Conservation (phyloP, 1,140 invertebrate species). For the Pteromalus puparum region DNA sequence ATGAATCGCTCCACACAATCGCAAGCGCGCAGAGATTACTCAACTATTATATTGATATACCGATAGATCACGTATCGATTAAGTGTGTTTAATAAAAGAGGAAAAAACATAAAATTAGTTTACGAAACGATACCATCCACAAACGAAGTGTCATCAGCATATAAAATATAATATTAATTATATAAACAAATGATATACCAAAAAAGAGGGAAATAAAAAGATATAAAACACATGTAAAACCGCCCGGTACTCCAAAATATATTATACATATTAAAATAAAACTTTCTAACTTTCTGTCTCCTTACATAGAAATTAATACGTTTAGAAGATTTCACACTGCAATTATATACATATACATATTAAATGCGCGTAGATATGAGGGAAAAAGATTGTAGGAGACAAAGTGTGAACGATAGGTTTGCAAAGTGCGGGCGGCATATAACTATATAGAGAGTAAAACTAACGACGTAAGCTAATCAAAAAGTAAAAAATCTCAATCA, state of each 20-base stretch:
- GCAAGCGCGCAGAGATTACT: slow-evolving; percentile 32
- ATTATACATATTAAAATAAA: slow-evolving; percentile 18
- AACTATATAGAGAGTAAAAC: neutral
- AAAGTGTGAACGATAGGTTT: neutral
- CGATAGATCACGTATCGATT: slow-evolving; percentile 18
- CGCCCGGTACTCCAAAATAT: slow-evolving; percentile 37
- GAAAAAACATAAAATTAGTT: slow-evolving; percentile 29
- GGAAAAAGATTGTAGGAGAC: neutral
- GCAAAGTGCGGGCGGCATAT: neutral
- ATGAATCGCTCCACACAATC: slow-evolving; percentile 44
- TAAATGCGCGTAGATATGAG: neutral
- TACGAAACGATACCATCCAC: slow-evolving; percentile 36
- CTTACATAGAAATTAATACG: slow-evolving; percentile 18
- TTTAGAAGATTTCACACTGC: slow-evolving; percentile 37
- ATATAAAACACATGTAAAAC: neutral
- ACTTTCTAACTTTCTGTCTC: slow-evolving; percentile 46
- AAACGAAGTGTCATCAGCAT: slow-evolving; percentile 35
- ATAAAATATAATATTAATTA: neutral
- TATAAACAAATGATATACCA: neutral
- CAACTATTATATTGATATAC: slow-evolving; percentile 37
- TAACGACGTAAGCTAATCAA: slow-evolving; percentile 37
- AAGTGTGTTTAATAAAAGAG: slow-evolving; percentile 40
- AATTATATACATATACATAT: neutral
- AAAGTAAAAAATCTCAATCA: slow-evolving; percentile 37
- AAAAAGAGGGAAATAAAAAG: slow-evolving; percentile 27